These are phyloP conservation scores for Portunus trituberculatus DNA, from an alignment of 1,140 invertebrate species.

Conservation along the genomic window DNA sequence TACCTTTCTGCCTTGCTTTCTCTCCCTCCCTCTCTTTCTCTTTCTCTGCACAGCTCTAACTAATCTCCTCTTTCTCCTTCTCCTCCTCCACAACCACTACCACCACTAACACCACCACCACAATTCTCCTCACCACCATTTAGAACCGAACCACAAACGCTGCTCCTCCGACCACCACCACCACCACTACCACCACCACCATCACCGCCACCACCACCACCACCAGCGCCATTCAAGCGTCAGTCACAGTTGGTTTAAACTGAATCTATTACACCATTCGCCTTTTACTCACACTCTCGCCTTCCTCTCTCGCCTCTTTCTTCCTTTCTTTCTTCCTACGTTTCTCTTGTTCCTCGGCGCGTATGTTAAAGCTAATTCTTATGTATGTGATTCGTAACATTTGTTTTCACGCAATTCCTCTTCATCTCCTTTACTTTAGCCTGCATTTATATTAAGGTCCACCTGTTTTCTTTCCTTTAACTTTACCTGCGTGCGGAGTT, in stretches of 20 bases:
- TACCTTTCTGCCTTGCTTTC: not conserved
- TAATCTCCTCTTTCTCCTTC: not conserved
- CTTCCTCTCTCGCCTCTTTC: not conserved
- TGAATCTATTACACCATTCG: slow-evolving; percentile 4
- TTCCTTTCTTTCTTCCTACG: not conserved
- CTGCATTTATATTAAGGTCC: not conserved
- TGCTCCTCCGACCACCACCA: not conserved
- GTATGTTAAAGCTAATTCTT: not conserved
- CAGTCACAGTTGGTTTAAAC: slow-evolving; percentile 3
- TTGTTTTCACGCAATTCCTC: not conserved
- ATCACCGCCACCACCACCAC: not conserved
- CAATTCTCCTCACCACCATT: not conserved
- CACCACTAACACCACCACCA: not conserved
- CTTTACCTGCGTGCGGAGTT: not conserved
- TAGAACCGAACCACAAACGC: not conserved
- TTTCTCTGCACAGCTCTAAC: not conserved
- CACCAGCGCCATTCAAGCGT: not conserved
- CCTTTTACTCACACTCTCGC: not conserved
- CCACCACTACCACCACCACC: not conserved
- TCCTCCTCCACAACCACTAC: not conserved
- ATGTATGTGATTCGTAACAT: not conserved
- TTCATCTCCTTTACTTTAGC: not conserved
- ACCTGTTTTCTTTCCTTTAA: not conserved
- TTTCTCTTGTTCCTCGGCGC: not conserved
- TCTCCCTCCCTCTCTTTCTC: slow-evolving; percentile 14